Base-by-base conservation (phyloP, 1,140 invertebrate species). In the Medauroidea extradentata region DNA sequence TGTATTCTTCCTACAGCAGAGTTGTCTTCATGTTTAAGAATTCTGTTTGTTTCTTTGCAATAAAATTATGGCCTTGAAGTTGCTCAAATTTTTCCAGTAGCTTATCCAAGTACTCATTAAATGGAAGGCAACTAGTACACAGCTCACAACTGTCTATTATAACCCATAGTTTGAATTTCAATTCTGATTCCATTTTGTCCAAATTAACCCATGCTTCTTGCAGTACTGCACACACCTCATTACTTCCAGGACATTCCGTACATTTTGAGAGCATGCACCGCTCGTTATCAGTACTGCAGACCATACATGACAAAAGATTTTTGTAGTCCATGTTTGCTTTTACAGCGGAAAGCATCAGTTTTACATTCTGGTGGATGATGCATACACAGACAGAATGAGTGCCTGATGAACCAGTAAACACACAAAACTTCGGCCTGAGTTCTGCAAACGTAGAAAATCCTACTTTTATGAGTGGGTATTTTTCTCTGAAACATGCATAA, bases 291-390 rank as follows among this genome's bases (percentile, higher is more conserved):
- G 8, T 56, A 19, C 21, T 23, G 43, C 59, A 44, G 14, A 60
- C 59, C 24, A 60, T 21, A 41, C 41, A 23, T 3, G 19, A 34
- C 18, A 59, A 19, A 16, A 59, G 21, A 23, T 53, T 34, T 23
- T 59, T 59, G 16, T 59, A 46, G 18, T 19, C 18, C 18, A 46
- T 25, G 24, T 55, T 55, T 7, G 52, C 21, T 57, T 46, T 57
- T 24, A 42, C 23, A 14, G 27, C 62, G n/a, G 64, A 44, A n/a
- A 67, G 53, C 58, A 68, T 66, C 16, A 70, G 54, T 58, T 64
- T 64, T 18, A 67, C 51, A 48, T 71, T 61, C 44, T 61, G 53
- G 38, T 61, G 54, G 13, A 49, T 53, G 38, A 60, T 34, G 16
- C 54, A 61, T 19, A 67, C 63, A 53, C 65, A 65, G 62, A 69